Base-by-base conservation (phyloP, 1,140 invertebrate genomes). In the Drosophila ananassae region DNA sequence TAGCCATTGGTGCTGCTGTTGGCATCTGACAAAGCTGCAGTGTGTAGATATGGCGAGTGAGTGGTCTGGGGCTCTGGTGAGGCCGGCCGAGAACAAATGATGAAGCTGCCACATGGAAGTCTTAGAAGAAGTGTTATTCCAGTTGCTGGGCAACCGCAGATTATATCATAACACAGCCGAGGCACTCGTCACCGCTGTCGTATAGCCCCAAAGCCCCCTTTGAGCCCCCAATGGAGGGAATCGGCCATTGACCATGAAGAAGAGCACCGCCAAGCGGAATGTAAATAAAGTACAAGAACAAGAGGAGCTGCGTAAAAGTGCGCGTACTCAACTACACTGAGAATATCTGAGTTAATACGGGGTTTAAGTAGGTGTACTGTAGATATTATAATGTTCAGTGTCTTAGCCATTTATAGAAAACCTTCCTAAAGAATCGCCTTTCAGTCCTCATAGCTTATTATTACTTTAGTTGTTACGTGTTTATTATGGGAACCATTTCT, bases 191-290 rank as follows among this genome's bases (percentile, higher is more conserved):
- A 55, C 73, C 55, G n/a, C 32, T 24, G 50, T 24, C 37, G 30
- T 41, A 34, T 2, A 25, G 44, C 24, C 17, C 13, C 62, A 24
- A 22, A 39, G 22, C 25, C 53, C 34, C 41, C 52, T 30, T 8
- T 9, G 4, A n/a, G 41, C n/a, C 50, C 48, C 66, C 50, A 52
- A 6, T 53, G 60, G 59, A 34, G 63, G 25, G 63, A 61, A 81
- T 73, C 79, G 83, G 83, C 67, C 83, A 89, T 89, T 87, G 83
- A 87, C 83, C 83, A 87, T 87, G 83, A 87, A 79, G 83, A 68
- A 78, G 56, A 77, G 78, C 82, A 74, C 61, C 68, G 58, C 37
- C 44, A 79, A 87, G 79, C 75, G 48, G 59, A 85, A 89, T 82
- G 82, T 89, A 85, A 87, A 85, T 85, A 85, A 89, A 83, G 67